These are phyloP conservation scores for Pomatorhinus ruficollis DNA, from an alignment of 2,113 vertebrate species.

Conservation along the genomic window DNA sequence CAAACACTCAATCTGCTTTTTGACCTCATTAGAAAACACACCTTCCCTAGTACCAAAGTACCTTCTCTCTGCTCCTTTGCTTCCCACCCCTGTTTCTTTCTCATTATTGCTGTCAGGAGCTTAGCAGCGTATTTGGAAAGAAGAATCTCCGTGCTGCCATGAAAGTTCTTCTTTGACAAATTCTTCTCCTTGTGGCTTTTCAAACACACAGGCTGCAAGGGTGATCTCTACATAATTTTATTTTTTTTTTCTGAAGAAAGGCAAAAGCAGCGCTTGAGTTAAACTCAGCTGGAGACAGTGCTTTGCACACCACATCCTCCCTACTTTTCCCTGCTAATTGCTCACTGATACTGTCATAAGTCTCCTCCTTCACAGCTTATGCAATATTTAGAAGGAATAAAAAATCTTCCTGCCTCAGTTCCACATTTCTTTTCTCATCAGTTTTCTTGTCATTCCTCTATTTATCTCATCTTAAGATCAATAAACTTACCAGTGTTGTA, in stretches of 20 bases:
- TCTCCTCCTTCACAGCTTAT: not conserved
- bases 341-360: not conserved
- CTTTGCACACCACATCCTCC: not conserved
- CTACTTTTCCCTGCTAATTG: not conserved
- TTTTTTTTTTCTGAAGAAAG: not conserved
- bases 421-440: not conserved
- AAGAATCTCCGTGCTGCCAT: not conserved
- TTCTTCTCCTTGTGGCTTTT: not conserved
- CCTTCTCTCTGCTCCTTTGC: not conserved
- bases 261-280: not conserved
- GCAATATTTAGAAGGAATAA: not conserved
- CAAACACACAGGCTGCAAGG: not conserved
- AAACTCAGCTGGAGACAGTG: not conserved
- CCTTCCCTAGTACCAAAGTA: not conserved
- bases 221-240: not conserved
- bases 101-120: accelerated
- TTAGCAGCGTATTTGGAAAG: not conserved
- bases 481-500: not conserved
- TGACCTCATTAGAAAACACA: not conserved
- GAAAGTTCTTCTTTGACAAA: not conserved
- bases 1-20: not conserved
- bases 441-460: not conserved
- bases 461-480: not conserved
- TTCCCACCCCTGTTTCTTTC: not conserved
- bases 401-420: not conserved